Evolutionary conservation across 2,113 vertebrate species (phyloP).

Genomic region (Copsychus sechellarum): DNA sequence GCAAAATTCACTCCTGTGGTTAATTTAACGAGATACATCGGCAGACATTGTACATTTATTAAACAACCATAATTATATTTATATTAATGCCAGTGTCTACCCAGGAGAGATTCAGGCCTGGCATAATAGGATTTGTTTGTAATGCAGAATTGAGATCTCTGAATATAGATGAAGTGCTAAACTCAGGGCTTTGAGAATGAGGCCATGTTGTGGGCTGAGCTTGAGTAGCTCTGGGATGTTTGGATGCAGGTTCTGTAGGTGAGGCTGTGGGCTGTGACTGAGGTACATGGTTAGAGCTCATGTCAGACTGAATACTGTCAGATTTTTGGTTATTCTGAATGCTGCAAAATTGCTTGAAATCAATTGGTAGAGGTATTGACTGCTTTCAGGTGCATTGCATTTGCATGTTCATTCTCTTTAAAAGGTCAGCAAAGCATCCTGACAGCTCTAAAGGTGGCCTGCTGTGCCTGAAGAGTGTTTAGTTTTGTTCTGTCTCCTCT

Average conservation of each 20-base stretch:
- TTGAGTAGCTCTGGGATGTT: background rate
- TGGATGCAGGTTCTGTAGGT: background rate
- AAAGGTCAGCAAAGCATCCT: background rate
- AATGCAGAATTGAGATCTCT: background rate
- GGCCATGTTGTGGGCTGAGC: background rate
- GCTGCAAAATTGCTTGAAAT: background rate
- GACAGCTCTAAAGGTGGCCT: background rate
- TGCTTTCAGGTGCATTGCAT: background rate
- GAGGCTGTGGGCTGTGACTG: background rate
- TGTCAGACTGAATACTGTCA: background rate
- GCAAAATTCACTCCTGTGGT: conserved; percentile 24
- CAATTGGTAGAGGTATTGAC: background rate
- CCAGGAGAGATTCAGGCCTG: background rate
- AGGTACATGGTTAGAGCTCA: background rate
- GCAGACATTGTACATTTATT: conserved; percentile 26
- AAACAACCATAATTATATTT: conserved; percentile 27
- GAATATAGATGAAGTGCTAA: background rate
- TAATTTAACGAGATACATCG: background rate
- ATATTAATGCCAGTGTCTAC: background rate
- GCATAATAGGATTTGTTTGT: background rate
- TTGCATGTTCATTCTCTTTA: background rate
- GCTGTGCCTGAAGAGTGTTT: background rate
- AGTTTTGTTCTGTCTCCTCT: background rate
- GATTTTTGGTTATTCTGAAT: background rate
- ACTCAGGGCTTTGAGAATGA: background rate